Conservation (phyloP, 2,888 invertebrate genomes). For the Tetranychus truncatus region DNA sequence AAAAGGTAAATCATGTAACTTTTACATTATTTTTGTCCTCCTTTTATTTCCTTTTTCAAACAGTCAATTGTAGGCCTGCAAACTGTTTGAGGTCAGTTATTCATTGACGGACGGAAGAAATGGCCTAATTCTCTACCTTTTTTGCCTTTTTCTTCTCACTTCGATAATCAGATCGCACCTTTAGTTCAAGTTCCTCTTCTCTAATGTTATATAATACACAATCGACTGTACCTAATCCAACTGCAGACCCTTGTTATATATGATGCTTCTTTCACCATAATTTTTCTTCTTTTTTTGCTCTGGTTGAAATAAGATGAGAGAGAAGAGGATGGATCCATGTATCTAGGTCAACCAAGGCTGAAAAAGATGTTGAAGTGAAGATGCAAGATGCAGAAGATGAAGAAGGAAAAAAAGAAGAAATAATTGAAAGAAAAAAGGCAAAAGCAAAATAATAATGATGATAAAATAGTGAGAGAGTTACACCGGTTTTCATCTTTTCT, state of each 20-base stretch:
- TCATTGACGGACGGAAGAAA: neutral
- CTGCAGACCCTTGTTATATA: neutral
- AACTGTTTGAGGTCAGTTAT: neutral
- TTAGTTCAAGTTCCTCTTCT: neutral
- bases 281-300: neutral
- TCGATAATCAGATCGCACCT: conserved; percentile 1
- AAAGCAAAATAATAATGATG: neutral
- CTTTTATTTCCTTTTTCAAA: neutral
- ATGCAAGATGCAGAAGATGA: neutral
- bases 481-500: neutral
- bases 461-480: neutral
- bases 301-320: too few species aligned
- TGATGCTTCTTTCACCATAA: neutral
- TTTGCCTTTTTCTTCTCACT: neutral
- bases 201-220: neutral
- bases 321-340: neutral
- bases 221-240: neutral
- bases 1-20: neutral
- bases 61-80: neutral
- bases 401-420: too few species aligned
- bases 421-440: too few species aligned
- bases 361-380: neutral
- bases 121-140: neutral
- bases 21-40: neutral
- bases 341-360: neutral